A percentile compares a stretch with the other conserved stretches of the same genome.
These are phyloP conservation scores for Achatina immaculata DNA, from an alignment of 1,140 invertebrate genomes.

Conservation along the genomic window DNA sequence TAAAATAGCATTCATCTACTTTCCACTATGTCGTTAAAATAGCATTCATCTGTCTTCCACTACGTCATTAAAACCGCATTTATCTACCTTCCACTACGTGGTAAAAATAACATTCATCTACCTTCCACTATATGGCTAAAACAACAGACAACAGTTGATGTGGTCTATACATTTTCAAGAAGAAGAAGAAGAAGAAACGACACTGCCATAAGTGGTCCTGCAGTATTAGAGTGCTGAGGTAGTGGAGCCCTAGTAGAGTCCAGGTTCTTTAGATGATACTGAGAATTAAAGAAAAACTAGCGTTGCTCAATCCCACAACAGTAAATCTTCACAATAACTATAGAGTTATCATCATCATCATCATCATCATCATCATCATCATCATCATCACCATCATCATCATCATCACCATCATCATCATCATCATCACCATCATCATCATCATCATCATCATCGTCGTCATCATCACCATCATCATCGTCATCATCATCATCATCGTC, in stretches of 20 bases:
- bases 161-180: too few species aligned
- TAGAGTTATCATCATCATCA: background rate
- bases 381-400: slow-evolving; percentile 10
- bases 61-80: too few species aligned
- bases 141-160: too few species aligned
- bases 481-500: slow-evolving; percentile 12
- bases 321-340: background rate
- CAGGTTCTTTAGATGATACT: background rate
- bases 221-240: too few species aligned
- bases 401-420: background rate
- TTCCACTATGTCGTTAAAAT: too few species aligned
- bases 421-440: slow-evolving; percentile 6
- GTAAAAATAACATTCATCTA: too few species aligned
- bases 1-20: too few species aligned
- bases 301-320: background rate
- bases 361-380: slow-evolving; percentile 11
- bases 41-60: too few species aligned
- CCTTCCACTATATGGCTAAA: too few species aligned
- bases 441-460: slow-evolving; percentile 31
- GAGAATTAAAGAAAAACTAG: background rate
- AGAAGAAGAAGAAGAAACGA: too few species aligned
- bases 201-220: too few species aligned
- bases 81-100: too few species aligned
- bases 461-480: slow-evolving; percentile 32
- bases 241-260: background rate